Evolutionary conservation across 53 echinoderm and acorn worm genomes (phyloP), one percentile per base, ranked within the genome.

Genomic region (Hippasteria phrygiana): DNA sequence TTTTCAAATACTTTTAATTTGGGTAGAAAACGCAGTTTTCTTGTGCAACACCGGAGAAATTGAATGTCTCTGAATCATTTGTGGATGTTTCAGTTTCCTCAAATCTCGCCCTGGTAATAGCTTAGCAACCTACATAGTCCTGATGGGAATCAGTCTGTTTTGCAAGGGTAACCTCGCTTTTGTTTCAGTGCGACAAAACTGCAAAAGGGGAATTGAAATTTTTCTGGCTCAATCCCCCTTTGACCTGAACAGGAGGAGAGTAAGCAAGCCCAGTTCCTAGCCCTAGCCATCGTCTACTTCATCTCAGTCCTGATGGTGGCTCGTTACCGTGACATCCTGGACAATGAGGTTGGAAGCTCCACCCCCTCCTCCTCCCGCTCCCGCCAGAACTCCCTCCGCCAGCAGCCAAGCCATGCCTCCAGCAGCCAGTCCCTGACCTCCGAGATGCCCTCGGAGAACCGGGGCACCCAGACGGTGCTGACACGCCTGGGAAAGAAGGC

Each of bases 261-360:
- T 81, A 99, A 99, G 88, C 99, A 99, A 80, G 99, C 99, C 47
- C 99, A 99, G 92, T 99, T 99, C 81, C 87, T 99, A 73, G 94
- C 99, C 62, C 92, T 99, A 54, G 96, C 99, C 64, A 95, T 99
- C 28, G 99, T 99, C 34, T 99, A 99, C 75, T 99, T 99, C 88
- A 95, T 96, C 91, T 99, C 99, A 28, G 99, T 99, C 62, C 90
- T 99, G 50, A 99, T 99, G 99, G 99, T 99, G 14, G 99, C 95
- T 29, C 92, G 99, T 18, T 99, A 99, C 78, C 94, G 99, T 18
- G 99, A 99, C 81, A 94, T 99, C 88, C 92, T 99, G 4, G 99
- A 99, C 74, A 94, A 93, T 9, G 99, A 99, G 79, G 77, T 75
- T 20, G 56, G 78, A 2, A 59, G 82, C 62, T 39, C 64, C 53